Evolutionary conservation across 2,797 vertebrate species (phyloP).

Genomic region (Rhinella marina): DNA sequence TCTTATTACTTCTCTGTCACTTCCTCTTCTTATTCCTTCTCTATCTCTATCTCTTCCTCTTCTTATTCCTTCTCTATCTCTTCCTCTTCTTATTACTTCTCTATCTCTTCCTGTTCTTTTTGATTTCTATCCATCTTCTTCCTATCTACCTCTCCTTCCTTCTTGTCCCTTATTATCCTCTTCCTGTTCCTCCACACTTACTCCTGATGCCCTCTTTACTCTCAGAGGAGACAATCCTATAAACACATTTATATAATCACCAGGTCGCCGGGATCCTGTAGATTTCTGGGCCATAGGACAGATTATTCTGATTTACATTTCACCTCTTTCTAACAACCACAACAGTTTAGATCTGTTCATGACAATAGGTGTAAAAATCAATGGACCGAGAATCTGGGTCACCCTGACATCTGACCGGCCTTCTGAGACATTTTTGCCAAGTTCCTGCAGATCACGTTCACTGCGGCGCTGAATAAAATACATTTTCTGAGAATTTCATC

Average conservation of each 20-base stretch:
- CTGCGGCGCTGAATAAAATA: neutral
- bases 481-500: slow-evolving; percentile 26
- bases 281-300: neutral
- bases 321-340: neutral
- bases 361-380: slow-evolving; percentile 3
- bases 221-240: neutral
- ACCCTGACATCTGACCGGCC: neutral
- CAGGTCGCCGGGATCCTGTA: neutral
- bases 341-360: neutral
- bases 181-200: neutral
- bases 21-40: too few relatives aligned
- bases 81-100: neutral
- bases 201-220: neutral
- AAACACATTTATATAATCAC: neutral
- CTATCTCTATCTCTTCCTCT: too few relatives aligned
- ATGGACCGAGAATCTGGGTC: slow-evolving; percentile 18
- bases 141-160: neutral
- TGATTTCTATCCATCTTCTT: neutral
- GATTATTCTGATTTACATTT: neutral
- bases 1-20: too few relatives aligned
- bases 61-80: too few relatives aligned
- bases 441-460: neutral
- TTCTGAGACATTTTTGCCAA: neutral
- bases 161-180: neutral
- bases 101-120: neutral